Base-by-base conservation (phyloP, 2,113 vertebrate species). In the Macquaria ambigua region DNA sequence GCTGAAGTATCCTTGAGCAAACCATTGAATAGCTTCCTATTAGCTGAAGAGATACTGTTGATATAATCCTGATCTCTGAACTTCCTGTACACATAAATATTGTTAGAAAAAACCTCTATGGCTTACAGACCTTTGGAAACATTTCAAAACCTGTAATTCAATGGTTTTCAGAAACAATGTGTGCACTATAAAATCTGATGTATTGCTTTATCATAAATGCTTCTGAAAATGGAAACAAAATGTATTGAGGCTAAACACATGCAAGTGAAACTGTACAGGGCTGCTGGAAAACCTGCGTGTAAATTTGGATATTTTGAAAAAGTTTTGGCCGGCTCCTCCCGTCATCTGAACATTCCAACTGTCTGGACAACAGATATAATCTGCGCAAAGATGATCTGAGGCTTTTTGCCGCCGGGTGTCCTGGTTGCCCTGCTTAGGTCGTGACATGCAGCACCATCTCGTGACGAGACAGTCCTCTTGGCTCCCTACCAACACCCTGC, bases 381-480 rank as follows among this genome's bases (percentile, higher is more conserved):
- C 73, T 67, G 63, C 20, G 16, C 0, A 28, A 79, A 74, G 53
- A 88, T 61, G 79, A 81, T 68, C 74, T n/a, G 72, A 52, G 79
- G 74, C 58, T 75, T 86, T 56, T 39, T 52, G 73, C 86, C 21
- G 8, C 53, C 6, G 75, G 85, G 67, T 73, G 83, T 92, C 90
- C 90, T 76, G 79, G 78, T 77, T 53, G 81, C 80, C 74, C 85
- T 48, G 85, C 87, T 81, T 12, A 76, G 89, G 89, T 90, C 83
- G 77, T 85, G 89, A 89, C 90, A 84, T 41, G 74, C 87, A 80
- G 87, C 87, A 84, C 75, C 86, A 90, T 84, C 87, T 82, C 73
- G 70, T 90, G 90, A 91, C 67, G 72, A 92, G 88, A 88, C 89
- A 41, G 64, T 84, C 84, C 84, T 84, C 62, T 88, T 90, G 90